Conservation (phyloP, 2,113 vertebrate species). For the Hippopotamus amphibius region DNA sequence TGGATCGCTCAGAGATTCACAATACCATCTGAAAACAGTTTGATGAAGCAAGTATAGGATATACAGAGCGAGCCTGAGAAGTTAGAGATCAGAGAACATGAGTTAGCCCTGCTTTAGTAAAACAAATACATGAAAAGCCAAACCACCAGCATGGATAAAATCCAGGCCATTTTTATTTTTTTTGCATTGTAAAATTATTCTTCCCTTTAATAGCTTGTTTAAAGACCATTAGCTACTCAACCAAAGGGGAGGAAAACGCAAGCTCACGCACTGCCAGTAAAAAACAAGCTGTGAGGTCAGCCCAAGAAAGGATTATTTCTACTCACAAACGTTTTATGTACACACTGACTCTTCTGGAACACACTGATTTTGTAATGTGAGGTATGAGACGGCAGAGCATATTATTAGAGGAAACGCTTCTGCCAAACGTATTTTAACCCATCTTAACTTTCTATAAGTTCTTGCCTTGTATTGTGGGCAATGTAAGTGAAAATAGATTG, state of each 20-base stretch:
- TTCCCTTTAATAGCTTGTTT: slow-evolving; percentile 70
- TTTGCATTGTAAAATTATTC: slow-evolving; percentile 49
- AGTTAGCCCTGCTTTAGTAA: slow-evolving; percentile 41
- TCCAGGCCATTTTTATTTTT: slow-evolving; percentile 44
- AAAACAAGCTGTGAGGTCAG: slow-evolving; percentile 57
- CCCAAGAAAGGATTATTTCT: slow-evolving; percentile 64
- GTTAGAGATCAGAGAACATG: slow-evolving; percentile 40
- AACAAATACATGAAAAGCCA: slow-evolving; percentile 57
- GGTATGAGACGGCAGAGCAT: slow-evolving; percentile 15
- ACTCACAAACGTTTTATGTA: slow-evolving; percentile 63
- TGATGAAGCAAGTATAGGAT: slow-evolving; percentile 45
- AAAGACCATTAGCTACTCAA: slow-evolving; percentile 71
- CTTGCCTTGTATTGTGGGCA: slow-evolving; percentile 1
- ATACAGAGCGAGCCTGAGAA: neutral
- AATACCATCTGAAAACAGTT: slow-evolving; percentile 31
- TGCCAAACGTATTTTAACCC: slow-evolving; percentile 59
- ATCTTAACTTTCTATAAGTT: slow-evolving; percentile 59
- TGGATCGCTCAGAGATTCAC: neutral
- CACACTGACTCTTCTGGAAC: slow-evolving; percentile 63
- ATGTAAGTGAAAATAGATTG: slow-evolving; percentile 33
- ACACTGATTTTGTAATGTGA: slow-evolving; percentile 67
- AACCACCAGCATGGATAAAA: slow-evolving; percentile 36
- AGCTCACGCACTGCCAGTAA: slow-evolving; percentile 52
- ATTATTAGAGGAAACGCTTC: slow-evolving; percentile 61
- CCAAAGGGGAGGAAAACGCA: slow-evolving; percentile 27